phyloP scores from a whole-genome alignment of 1,140 invertebrate genomes.

The Teleogryllus occipitalis region DNA sequence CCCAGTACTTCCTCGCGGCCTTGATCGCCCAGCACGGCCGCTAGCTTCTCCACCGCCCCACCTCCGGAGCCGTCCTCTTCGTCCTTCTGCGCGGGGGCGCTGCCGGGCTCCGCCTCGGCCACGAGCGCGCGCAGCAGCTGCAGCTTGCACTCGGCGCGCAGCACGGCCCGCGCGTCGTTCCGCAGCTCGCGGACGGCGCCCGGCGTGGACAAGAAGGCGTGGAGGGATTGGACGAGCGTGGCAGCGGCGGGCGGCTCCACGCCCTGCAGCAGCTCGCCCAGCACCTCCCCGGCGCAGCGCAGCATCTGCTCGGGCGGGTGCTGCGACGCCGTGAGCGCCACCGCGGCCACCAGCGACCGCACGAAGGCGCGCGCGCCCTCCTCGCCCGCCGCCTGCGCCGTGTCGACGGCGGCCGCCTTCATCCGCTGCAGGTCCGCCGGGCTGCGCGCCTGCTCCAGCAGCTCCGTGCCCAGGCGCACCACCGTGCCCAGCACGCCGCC shows the following conservation, averaged over 20 bases:
- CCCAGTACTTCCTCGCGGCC: constrained; percentile 36
- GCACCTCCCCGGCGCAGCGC: too few species aligned
- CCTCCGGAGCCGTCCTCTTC: too few species aligned
- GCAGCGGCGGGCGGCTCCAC: not conserved
- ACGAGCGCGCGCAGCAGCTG: too few species aligned
- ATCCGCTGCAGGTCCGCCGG: too few species aligned
- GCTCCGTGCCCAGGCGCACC: constrained; percentile 36
- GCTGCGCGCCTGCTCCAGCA: constrained; percentile 30
- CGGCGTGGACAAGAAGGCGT: constrained; percentile 6
- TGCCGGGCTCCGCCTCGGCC: too few species aligned
- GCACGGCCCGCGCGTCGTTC: constrained; percentile 31
- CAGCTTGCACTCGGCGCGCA: constrained; percentile 36
- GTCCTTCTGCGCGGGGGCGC: too few species aligned
- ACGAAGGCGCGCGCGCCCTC: not conserved
- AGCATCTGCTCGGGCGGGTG: not conserved
- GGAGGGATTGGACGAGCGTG: constrained; percentile 1
- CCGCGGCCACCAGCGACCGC: not conserved
- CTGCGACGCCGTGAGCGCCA: constrained; percentile 1
- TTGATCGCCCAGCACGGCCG: too few species aligned
- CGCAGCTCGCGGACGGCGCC: not conserved
- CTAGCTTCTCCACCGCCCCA: too few species aligned
- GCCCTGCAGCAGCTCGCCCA: not conserved
- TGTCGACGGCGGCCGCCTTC: too few species aligned
- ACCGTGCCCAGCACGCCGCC: constrained; percentile 37
- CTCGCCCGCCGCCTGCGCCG: not conserved